Evolutionary conservation across 2,797 vertebrate species (phyloP).

Genomic region (Syngnathus acus): DNA sequence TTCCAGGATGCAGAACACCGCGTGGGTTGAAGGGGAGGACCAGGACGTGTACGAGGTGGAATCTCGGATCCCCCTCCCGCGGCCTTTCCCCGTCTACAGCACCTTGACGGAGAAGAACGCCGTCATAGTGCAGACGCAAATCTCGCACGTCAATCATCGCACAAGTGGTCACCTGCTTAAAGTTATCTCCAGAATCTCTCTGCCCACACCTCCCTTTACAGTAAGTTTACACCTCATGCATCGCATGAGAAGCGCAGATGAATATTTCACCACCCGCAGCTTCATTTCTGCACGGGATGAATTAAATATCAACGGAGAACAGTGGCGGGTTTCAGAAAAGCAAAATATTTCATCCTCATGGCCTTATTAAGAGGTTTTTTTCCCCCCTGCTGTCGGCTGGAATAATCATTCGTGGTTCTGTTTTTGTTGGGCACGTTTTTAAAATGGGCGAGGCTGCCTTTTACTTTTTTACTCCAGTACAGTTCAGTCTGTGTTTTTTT

Average conservation of each 20-base stretch:
- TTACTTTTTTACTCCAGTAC: too few species aligned
- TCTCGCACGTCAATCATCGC: slow-evolving; percentile 82
- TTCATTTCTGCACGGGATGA: slow-evolving; percentile 17
- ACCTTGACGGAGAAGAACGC: slow-evolving; percentile 82
- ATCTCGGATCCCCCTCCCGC: slow-evolving; percentile 86
- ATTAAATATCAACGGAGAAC: slow-evolving; percentile 7
- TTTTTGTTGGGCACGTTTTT: too few species aligned
- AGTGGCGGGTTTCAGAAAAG: background rate
- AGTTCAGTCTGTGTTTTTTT: background rate
- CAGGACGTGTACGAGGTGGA: slow-evolving; percentile 89
- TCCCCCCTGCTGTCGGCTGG: too few species aligned
- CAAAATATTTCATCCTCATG: background rate
- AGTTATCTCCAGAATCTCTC: slow-evolving; percentile 91
- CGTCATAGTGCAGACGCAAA: slow-evolving; percentile 86
- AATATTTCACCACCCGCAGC: slow-evolving; percentile 22
- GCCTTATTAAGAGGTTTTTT: background rate
- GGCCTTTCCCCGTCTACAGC: slow-evolving; percentile 78
- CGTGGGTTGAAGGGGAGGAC: slow-evolving; percentile 80
- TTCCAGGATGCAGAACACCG: slow-evolving; percentile 57
- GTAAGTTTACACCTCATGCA: slow-evolving; percentile 73
- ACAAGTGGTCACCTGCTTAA: slow-evolving; percentile 83
- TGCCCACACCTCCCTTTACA: slow-evolving; percentile 93
- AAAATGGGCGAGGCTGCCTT: too few species aligned
- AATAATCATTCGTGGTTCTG: too few species aligned
- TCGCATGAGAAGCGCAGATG: slow-evolving; percentile 5